phyloP scores from a whole-genome alignment of 2,113 vertebrate genomes.

The Tricholaema leucomelas region DNA sequence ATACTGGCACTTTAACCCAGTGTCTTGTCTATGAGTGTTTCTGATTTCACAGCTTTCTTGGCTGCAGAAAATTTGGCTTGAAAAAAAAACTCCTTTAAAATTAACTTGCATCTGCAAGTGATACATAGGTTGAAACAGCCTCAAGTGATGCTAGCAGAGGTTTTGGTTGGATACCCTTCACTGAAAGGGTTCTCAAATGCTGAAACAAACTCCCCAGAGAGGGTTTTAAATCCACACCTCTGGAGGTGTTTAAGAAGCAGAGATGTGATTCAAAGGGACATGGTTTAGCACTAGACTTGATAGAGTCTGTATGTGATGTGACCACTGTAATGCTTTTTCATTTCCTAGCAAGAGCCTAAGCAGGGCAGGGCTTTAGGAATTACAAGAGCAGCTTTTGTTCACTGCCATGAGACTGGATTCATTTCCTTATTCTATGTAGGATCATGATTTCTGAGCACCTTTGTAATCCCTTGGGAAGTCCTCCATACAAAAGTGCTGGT shows the following conservation, averaged over 20 bases:
- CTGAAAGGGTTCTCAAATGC: too few relatives aligned
- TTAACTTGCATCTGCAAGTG: accelerated
- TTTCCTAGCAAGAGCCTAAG: background rate
- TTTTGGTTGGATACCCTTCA: too few relatives aligned
- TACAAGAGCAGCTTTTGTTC: background rate
- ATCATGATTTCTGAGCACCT: background rate
- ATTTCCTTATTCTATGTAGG: background rate
- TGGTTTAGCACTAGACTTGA: too few relatives aligned
- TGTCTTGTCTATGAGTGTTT: accelerated
- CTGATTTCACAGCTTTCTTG: background rate
- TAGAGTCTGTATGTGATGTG: too few relatives aligned
- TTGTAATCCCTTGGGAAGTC: background rate
- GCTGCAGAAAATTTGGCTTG: background rate
- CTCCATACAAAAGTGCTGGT: background rate
- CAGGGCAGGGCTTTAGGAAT: background rate
- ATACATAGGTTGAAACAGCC: too few relatives aligned
- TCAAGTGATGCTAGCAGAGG: too few relatives aligned
- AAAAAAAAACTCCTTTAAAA: background rate
- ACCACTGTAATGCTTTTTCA: background rate
- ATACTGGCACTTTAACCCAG: accelerated
- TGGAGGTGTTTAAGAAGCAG: too few relatives aligned
- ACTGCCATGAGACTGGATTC: background rate
- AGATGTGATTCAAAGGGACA: too few relatives aligned
- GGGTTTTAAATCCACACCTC: too few relatives aligned
- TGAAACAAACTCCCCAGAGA: too few relatives aligned